Base-by-base conservation (phyloP, 2,113 vertebrate species). In the Anser brachyrhynchus region DNA sequence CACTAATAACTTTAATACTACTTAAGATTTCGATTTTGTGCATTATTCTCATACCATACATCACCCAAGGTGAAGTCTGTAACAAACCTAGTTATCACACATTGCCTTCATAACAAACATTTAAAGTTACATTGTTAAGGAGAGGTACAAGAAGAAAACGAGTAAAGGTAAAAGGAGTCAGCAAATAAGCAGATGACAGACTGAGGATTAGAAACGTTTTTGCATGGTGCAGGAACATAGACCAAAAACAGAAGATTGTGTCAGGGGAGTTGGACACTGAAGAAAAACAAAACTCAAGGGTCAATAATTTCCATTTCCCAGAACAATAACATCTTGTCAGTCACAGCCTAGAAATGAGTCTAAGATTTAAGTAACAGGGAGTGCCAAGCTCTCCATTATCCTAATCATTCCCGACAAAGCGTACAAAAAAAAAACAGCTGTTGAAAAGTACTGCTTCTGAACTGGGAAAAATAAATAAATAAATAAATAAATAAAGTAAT, bases 351-450 rank as follows among this genome's bases (percentile, higher is more conserved):
- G 26, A 84, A 89, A 80, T 16, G 1, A 43, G 3, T 44, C 18
- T 16, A 28, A 85, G 25, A 69, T 67, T 57, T 43, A 91, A 73
- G 65, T 13, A 49, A 39, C 8, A 49, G 12, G 11, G 74, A 88
- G 14, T 8, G 8, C 16, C 25, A 57, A 75, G n/a, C 33, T 41
- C 33, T 70, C 19, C 18, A 33, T 29, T 46, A 61, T 31, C 57
- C 37, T 51, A 35, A 75, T 9, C 11, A 19, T 37, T 79, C 37
- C 39, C 76, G 87, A 79, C 13, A 37, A 65, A 57, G 3, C 3
- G 8, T 46, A 85, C 0, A 0, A 57, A 90, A 58, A 64, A 11
- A 44, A 44, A 44, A 18, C 17, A 6, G 2, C 46, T 4, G 4
- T 20, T 14, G 25, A 52, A 37, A 91, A 62, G 26, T 18, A 66